These are phyloP conservation scores for Volucella bombylans DNA, from an alignment of 2,888 invertebrate species.

Conservation along the genomic window DNA sequence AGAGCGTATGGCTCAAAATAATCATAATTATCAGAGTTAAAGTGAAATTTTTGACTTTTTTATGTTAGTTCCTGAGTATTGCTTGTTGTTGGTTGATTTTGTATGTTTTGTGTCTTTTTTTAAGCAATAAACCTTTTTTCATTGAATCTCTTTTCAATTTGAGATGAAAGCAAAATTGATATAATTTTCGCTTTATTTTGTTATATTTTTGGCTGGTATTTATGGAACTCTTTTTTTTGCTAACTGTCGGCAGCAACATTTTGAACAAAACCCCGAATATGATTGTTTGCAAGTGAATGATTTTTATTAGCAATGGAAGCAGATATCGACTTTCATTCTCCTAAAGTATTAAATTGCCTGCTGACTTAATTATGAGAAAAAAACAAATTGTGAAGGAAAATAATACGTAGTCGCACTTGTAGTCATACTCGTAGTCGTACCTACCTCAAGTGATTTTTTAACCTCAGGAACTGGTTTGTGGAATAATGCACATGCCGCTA, in stretches of 20 bases:
- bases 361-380: constrained; percentile 40
- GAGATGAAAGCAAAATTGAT: constrained; percentile 66
- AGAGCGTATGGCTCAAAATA: constrained; percentile 19
- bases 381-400: constrained; percentile 8
- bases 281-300: constrained; percentile 12
- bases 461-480: constrained; percentile 13
- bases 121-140: neutral
- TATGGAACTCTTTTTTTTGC: neutral
- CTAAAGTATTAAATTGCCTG: constrained; percentile 24
- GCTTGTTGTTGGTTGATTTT: neutral
- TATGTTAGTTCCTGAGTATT: constrained; percentile 41
- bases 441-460: constrained; percentile 10
- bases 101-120: constrained; percentile 11
- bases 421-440: no score
- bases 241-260: constrained; percentile 25
- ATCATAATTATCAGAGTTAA: constrained; percentile 35
- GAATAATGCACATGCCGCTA: constrained; percentile 28
- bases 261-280: constrained; percentile 26
- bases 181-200: constrained; percentile 32
- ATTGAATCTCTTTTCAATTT: constrained; percentile 35
- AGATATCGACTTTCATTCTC: constrained; percentile 56
- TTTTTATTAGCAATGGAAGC: constrained; percentile 24
- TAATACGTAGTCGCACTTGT: neutral
- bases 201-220: no score
- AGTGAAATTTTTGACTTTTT: constrained; percentile 45